Base-by-base conservation (phyloP, 2,888 invertebrate species). In the Apamea sordens region DNA sequence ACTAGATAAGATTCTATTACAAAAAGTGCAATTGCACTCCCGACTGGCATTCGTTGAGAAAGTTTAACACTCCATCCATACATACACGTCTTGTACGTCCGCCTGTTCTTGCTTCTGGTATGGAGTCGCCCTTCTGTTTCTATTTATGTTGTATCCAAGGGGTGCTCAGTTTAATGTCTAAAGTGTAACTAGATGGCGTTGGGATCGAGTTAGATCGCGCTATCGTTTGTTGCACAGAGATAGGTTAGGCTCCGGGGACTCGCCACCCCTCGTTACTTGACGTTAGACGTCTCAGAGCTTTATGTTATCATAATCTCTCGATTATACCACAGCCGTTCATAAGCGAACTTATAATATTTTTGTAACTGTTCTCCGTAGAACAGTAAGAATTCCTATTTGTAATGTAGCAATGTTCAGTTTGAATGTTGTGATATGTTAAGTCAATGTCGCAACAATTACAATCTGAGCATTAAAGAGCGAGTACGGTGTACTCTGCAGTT, bases 101-200 rank as follows among this genome's bases (percentile, higher is more conserved):
- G 28, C 18, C 28, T 28, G 18, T 32, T 32, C 21, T 18, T 61
- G 28, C 8, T 28, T 63, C 3, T 8, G 8, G 28, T 63, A 32
- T 32, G 18, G 18, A 32, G 63, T 63, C 10, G 10, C 63, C 28
- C 18, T 41, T 24, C 8, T 41, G 41, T n/a, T 41, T n/a, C 7
- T 24, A 36, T 64, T 3, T 24, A 6, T 61, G 1, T 24, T 41
- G 24, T 24, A n/a, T 41, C 8, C 41, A 65, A 65, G 24, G 15
- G 24, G 24, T 41, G 24, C 8, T 41, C 3, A 24, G 13, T 64
- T 47, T 8, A 41, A 15, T 21, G 10, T 21, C 11, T 1, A 18
- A 1, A 15, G 41, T 65, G 24, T 0, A 7, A 65, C 79, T 72
- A 82, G 82, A 76, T 82, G 82, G 81, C n/a, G 82, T 80, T 69